phyloP scores from a whole-genome alignment of 2,113 vertebrate species.

The Ophthalmolycus amberensis region DNA sequence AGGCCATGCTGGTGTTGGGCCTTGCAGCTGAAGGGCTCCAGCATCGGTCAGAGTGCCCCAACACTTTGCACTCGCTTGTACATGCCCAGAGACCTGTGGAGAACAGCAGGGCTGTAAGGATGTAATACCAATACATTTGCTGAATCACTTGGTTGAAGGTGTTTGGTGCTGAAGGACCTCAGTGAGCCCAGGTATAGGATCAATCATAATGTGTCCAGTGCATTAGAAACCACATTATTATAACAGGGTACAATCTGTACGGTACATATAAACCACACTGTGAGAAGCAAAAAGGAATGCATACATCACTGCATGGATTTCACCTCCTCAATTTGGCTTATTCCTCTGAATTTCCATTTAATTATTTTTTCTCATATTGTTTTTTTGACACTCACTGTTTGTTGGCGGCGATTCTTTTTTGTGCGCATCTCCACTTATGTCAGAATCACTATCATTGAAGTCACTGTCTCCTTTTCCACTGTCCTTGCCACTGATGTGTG shows the following conservation, averaged over 20 bases:
- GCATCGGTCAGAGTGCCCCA: slow-evolving; percentile 97
- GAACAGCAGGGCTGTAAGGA: slow-evolving; percentile 31
- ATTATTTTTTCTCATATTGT: neutral
- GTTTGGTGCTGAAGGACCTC: slow-evolving; percentile 23
- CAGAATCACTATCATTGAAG: slow-evolving; percentile 97
- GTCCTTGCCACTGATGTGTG: slow-evolving; percentile 97
- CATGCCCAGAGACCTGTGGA: slow-evolving; percentile 94
- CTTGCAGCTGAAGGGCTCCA: slow-evolving; percentile 94
- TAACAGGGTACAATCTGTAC: neutral
- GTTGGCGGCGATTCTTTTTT: slow-evolving; percentile 91
- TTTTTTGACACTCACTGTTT: slow-evolving; percentile 85
- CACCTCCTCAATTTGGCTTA: neutral
- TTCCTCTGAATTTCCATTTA: neutral
- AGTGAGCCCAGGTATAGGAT: slow-evolving; percentile 15
- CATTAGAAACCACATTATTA: slow-evolving; percentile 8
- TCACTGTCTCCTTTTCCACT: slow-evolving; percentile 98
- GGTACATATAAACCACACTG: neutral
- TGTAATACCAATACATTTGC: slow-evolving; percentile 8
- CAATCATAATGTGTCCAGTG: slow-evolving; percentile 19
- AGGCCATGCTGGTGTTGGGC: slow-evolving; percentile 82
- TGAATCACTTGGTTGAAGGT: slow-evolving; percentile 9
- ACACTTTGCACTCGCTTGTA: slow-evolving; percentile 94
- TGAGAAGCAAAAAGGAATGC: neutral
- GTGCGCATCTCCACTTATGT: slow-evolving; percentile 93
- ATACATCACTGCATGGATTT: neutral